phyloP scores from a whole-genome alignment of 2,113 vertebrate genomes.

The Leptocoma aspasia region DNA sequence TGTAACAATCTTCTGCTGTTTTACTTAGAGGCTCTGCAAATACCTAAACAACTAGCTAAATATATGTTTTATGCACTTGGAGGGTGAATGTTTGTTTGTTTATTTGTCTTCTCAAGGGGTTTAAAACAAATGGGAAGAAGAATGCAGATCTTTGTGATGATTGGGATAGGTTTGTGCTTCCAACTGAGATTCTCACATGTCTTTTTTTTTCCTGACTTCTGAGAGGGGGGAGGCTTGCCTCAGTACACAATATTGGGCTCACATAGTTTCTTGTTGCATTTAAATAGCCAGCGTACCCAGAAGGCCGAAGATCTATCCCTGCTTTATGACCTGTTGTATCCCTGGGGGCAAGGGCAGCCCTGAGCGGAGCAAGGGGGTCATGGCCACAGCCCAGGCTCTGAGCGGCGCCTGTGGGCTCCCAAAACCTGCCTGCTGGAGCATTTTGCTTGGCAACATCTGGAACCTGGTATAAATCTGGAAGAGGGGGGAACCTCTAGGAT shows the following conservation, averaged over 20 bases:
- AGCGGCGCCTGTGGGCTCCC: conserved; percentile 16
- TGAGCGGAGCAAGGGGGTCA: conserved; percentile 72
- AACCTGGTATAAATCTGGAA: not conserved
- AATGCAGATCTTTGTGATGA: conserved; percentile 39
- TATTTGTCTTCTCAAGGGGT: conserved; percentile 22
- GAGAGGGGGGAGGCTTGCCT: not conserved
- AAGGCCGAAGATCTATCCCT: conserved; percentile 74
- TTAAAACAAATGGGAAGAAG: conserved; percentile 46
- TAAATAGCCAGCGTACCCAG: conserved; percentile 62
- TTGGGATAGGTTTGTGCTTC: conserved; percentile 24
- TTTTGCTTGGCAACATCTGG: conserved; percentile 70
- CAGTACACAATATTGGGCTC: not conserved
- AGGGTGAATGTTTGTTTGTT: conserved; percentile 40
- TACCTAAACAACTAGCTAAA: not conserved
- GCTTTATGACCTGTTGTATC: conserved; percentile 74
- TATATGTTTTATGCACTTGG: not conserved
- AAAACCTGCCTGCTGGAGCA: conserved; percentile 23
- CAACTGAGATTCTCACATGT: not conserved
- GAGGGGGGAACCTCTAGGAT: conserved; percentile 42
- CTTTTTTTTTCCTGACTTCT: not conserved
- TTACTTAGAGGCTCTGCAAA: not conserved
- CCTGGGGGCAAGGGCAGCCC: conserved; percentile 61
- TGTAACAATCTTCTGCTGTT: not conserved
- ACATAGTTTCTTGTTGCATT: conserved; percentile 47
- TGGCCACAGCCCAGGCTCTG: conserved; percentile 62